Conservation (phyloP, 2,113 vertebrate genomes). For the Rallus limicola region DNA sequence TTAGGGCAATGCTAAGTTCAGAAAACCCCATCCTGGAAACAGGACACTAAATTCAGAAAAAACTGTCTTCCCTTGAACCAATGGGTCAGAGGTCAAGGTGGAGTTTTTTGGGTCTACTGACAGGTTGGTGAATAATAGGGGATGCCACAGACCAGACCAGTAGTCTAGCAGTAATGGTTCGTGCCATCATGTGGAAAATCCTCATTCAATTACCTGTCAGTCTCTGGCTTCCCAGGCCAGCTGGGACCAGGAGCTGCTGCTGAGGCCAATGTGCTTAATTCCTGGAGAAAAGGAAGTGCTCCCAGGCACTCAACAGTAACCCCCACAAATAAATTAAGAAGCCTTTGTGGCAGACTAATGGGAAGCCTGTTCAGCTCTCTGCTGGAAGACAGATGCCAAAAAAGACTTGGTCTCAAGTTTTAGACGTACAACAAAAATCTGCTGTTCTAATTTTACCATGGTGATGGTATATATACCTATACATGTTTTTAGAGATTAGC, state of each 20-base stretch:
- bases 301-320: neutral
- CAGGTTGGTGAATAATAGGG: neutral
- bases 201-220: neutral
- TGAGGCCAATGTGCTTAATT: neutral
- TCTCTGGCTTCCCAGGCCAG: neutral
- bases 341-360: neutral
- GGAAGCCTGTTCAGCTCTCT: neutral
- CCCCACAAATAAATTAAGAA: neutral
- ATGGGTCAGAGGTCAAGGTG: neutral
- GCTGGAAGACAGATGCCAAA: neutral
- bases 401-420: neutral
- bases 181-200: constrained; percentile 14
- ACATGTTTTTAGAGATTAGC: neutral
- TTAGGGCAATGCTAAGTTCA: neutral
- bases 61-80: neutral
- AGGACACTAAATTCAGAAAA: neutral
- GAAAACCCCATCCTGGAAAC: neutral
- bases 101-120: neutral
- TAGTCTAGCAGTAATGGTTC: neutral
- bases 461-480: neutral
- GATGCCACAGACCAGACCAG: neutral
- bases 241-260: neutral
- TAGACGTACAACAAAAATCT: neutral
- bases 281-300: neutral
- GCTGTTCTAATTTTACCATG: neutral